Evolutionary conservation across 1,140 invertebrate species (phyloP), one percentile per base, ranked within the genome.

Genomic region (Caerostris darwini): DNA sequence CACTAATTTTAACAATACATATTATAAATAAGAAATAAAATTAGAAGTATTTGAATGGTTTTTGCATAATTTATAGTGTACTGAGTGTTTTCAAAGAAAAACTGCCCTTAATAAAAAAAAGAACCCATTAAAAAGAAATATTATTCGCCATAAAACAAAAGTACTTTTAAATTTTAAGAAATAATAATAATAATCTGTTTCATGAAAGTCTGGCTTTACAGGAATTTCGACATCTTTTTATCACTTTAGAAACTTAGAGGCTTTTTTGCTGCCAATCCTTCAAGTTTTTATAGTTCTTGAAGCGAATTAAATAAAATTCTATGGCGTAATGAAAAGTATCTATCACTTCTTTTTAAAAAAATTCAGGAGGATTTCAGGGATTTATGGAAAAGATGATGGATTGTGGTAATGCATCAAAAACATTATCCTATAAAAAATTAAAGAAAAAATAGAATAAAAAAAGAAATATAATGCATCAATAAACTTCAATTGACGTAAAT

Each of bases 371-470:
- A 77, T 77, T 77, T 77, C 34, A 77, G 50, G 8, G 50, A 53
- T 10, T 77, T 77, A 77, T 50, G 34, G 71, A 77, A 14, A 7
- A 50, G 50, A 77, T 77, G 71, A 77, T 77, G 71, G 71, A 77
- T 77, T 19, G 3, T 34, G 53, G 50, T 53, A 77, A 53, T 77
- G 34, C 71, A 53, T 77, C 71, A 77, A 50, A 50, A 50, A 8
- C 71, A 53, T 50, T 77, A 77, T 0, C 61, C 14, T 1, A 77
- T 71, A 77, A 53, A 53, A 77, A 34, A 34, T 34, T 34, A 34
- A 34, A 34, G 2, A 34, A 77, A 3, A 71, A 8, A 34, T 77
- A 50, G 1, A 50, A 50, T 50, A 50, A 14, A 77, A 53, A 50
- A 77, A 14, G 50, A 14, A 77, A 10, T 7, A 77, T 10, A 53